A percentile compares a stretch with the other conserved stretches of the same genome.
phyloP scores from a whole-genome alignment of 2,113 vertebrate genomes.

The Ptyas mucosa region DNA sequence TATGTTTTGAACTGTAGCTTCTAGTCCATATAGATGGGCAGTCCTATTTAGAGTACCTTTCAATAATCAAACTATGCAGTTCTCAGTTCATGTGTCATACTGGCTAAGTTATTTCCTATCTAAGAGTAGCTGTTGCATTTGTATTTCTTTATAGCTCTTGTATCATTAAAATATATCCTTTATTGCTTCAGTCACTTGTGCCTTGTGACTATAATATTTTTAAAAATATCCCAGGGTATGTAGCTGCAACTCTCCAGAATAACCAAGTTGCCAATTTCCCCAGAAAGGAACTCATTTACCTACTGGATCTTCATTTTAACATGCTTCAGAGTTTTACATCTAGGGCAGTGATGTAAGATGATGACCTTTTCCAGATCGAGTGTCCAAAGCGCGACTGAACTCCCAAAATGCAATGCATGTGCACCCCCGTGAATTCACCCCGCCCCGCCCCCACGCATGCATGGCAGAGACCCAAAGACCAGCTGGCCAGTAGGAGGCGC shows the following conservation, averaged over 20 bases:
- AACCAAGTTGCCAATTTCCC: background rate
- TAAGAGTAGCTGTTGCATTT: background rate
- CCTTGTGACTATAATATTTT: background rate
- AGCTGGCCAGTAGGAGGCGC: no score
- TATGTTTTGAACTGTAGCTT: background rate
- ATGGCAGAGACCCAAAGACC: no score
- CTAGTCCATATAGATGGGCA: background rate
- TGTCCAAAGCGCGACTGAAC: no score
- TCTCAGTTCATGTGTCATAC: background rate
- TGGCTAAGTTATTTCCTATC: background rate
- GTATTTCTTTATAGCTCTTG: background rate
- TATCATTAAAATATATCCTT: background rate
- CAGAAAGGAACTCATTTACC: background rate
- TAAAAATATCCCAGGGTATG: background rate
- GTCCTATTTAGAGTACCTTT: background rate
- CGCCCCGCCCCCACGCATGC: no score
- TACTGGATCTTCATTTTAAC: background rate
- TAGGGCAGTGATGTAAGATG: background rate
- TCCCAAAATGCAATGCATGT: no score
- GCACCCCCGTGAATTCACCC: no score
- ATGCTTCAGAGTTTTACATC: background rate
- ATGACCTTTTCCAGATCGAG: no score
- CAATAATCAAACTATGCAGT: background rate
- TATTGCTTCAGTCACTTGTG: background rate
- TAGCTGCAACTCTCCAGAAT: background rate